Evolutionary conservation across 2,888 invertebrate species (phyloP).

Genomic region (Chelonus formosanus): DNA sequence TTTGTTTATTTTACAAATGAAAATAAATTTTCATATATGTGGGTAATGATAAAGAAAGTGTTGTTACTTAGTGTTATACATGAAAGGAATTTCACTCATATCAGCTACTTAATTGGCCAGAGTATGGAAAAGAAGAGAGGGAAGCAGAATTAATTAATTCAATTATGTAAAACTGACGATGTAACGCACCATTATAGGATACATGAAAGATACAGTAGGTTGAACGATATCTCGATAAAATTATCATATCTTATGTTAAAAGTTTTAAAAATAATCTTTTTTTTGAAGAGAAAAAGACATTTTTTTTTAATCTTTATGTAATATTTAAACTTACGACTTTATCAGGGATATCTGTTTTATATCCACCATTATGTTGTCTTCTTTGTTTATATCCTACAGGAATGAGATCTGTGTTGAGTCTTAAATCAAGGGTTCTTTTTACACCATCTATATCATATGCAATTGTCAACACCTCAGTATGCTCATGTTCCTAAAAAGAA

Average conservation of each 20-base stretch:
- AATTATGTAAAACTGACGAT: constrained; percentile 51
- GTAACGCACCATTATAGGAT: constrained; percentile 28
- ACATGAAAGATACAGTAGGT: too few relatives aligned
- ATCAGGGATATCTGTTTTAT: constrained; percentile 63
- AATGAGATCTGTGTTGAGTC: constrained; percentile 77
- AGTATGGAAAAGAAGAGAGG: background rate
- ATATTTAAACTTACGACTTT: constrained; percentile 60
- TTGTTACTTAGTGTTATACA: too few relatives aligned
- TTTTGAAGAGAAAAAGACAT: too few relatives aligned
- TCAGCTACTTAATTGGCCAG: too few relatives aligned
- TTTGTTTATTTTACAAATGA: too few relatives aligned
- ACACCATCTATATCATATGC: constrained; percentile 74
- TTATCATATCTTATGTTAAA: too few relatives aligned
- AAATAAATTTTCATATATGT: too few relatives aligned
- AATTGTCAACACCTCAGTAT: constrained; percentile 71
- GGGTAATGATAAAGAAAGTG: too few relatives aligned
- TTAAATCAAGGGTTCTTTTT: constrained; percentile 75
- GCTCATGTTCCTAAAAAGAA: constrained; percentile 66
- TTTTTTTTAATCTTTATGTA: background rate
- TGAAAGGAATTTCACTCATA: too few relatives aligned
- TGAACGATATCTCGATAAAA: too few relatives aligned
- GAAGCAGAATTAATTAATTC: constrained; percentile 50
- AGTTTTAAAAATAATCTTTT: background rate
- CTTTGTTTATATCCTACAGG: constrained; percentile 72
- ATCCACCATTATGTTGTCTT: constrained; percentile 65